These are phyloP conservation scores for Indri indri DNA, from an alignment of 2,113 vertebrate genomes.

Conservation along the genomic window DNA sequence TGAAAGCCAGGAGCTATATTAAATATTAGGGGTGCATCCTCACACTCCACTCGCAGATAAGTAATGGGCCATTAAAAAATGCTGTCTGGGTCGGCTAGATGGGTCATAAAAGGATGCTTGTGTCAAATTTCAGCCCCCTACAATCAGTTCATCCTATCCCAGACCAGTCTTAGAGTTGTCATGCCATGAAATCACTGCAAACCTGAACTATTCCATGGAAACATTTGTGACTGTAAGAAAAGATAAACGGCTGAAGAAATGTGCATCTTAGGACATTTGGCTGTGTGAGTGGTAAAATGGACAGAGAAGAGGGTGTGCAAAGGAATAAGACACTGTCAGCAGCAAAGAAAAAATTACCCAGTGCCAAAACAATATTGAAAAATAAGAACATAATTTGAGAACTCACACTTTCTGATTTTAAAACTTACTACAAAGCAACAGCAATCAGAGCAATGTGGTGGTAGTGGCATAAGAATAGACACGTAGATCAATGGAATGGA, in stretches of 20 bases:
- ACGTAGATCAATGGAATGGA: background rate
- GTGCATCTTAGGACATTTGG: background rate
- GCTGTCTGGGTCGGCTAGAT: background rate
- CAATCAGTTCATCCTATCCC: background rate
- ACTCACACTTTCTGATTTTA: background rate
- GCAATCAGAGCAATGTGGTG: background rate
- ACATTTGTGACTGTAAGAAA: background rate
- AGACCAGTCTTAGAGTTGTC: background rate
- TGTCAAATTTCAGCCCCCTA: background rate
- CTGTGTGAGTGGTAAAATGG: background rate
- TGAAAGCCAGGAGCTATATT: background rate
- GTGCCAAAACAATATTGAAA: background rate
- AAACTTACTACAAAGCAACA: conserved; percentile 7
- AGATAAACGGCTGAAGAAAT: background rate
- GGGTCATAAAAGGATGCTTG: background rate
- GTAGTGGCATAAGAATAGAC: background rate
- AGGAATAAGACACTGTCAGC: background rate
- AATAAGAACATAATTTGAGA: background rate
- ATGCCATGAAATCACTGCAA: background rate
- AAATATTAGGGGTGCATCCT: background rate
- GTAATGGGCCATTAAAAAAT: background rate
- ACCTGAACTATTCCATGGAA: background rate
- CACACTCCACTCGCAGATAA: background rate
- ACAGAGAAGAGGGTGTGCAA: background rate
- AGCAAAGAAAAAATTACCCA: background rate